A percentile compares a stretch with the other conserved stretches of the same genome.
These are phyloP conservation scores for Dichetophora obliterata DNA, from an alignment of 2,888 invertebrate species.

Conservation along the genomic window DNA sequence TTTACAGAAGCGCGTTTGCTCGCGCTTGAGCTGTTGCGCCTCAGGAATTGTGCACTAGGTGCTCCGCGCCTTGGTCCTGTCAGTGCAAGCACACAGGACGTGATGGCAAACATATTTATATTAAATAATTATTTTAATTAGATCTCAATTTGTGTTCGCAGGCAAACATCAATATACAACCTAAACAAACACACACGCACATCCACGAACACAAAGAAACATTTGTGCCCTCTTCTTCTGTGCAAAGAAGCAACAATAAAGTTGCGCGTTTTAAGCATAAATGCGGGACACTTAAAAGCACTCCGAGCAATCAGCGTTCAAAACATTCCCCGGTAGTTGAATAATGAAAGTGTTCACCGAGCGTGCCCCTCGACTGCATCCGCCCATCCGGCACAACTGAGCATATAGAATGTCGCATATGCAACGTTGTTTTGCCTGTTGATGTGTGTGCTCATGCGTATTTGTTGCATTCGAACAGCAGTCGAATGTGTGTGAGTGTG, in stretches of 20 bases:
- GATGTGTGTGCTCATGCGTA: not conserved
- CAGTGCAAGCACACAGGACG: not conserved
- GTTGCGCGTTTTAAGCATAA: constrained; percentile 14
- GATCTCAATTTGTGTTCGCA: constrained; percentile 29
- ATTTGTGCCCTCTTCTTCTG: not conserved
- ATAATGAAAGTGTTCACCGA: constrained; percentile 29
- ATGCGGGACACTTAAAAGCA: constrained; percentile 19
- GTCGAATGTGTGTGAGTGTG: constrained; percentile 8
- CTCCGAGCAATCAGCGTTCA: constrained; percentile 28
- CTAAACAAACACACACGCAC: not conserved
- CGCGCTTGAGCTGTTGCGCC: not conserved
- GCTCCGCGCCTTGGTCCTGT: not conserved
- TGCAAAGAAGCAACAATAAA: constrained; percentile 22
- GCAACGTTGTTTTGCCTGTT: constrained; percentile 16
- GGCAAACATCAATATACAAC: not conserved
- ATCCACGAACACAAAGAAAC: not conserved
- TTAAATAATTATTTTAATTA: constrained; percentile 33
- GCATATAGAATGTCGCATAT: constrained; percentile 18
- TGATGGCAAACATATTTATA: constrained; percentile 9
- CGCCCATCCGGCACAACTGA: constrained; percentile 43
- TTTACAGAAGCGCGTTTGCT: not conserved
- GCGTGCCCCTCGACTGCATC: constrained; percentile 41
- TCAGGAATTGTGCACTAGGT: not conserved
- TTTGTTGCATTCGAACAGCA: not conserved
- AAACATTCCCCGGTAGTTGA: constrained; percentile 27